Evolutionary conservation across 2,888 invertebrate species (phyloP).

Genomic region (Cerastoderma edule): DNA sequence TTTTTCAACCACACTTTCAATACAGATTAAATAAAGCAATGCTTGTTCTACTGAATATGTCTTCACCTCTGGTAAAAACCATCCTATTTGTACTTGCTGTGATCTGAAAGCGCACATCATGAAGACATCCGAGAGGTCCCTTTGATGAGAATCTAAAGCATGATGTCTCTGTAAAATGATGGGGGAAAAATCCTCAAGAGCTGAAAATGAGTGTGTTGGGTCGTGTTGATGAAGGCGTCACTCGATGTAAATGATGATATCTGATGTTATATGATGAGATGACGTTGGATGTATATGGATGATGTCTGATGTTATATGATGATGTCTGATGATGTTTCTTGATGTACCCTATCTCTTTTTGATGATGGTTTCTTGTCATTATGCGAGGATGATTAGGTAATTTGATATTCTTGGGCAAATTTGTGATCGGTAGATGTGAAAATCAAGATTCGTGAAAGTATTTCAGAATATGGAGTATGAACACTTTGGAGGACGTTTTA

Average conservation of each 20-base stretch:
- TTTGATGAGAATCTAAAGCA: not conserved
- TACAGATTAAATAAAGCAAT: too few species aligned
- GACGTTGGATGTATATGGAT: conserved; percentile 17
- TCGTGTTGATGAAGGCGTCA: not conserved
- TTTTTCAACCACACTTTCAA: too few species aligned
- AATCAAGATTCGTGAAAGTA: too few species aligned
- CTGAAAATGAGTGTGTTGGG: conserved; percentile 12
- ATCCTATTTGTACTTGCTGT: too few species aligned
- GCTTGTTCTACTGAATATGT: too few species aligned
- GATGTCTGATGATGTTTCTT: conserved; percentile 30
- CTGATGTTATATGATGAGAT: conserved; percentile 2
- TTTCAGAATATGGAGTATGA: too few species aligned
- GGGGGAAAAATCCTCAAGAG: not conserved
- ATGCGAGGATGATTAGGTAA: conserved; percentile 18
- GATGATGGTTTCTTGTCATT: conserved; percentile 36
- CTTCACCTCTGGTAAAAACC: too few species aligned
- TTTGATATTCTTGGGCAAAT: conserved; percentile 13
- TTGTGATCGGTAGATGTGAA: too few species aligned
- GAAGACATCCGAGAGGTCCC: conserved; percentile 20
- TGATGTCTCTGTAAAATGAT: conserved; percentile 9
- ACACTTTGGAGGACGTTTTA: too few species aligned
- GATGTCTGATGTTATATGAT: conserved; percentile 26
- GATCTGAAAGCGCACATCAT: conserved; percentile 4
- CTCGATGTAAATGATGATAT: not conserved
- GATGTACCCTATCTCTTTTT: conserved; percentile 26